Conservation (phyloP, 1,140 invertebrate genomes). For the Cotesia chilonis region DNA sequence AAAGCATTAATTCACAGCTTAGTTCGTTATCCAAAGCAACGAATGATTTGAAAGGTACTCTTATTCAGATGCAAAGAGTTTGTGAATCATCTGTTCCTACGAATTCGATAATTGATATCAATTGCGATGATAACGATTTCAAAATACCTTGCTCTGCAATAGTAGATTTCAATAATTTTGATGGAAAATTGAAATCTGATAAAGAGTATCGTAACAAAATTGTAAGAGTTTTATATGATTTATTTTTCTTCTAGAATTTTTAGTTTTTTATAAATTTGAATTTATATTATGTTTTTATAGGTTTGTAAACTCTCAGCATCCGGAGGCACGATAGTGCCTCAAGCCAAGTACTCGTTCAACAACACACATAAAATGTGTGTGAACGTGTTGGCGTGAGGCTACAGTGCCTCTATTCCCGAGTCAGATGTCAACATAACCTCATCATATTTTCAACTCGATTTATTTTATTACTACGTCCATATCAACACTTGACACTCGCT, state of each 20-base stretch:
- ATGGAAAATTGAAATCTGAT: neutral
- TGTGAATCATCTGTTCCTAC: neutral
- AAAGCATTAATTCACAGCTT: neutral
- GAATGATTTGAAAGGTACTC: neutral
- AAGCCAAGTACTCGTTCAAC: too few relatives aligned
- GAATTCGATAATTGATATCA: neutral
- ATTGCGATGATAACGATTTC: neutral
- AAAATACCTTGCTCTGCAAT: neutral
- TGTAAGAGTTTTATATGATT: neutral
- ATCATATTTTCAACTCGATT: too few relatives aligned
- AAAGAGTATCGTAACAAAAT: neutral
- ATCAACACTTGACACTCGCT: too few relatives aligned
- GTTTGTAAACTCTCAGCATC: neutral
- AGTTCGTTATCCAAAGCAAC: neutral
- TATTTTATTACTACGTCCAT: too few relatives aligned
- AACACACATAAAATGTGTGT: too few relatives aligned
- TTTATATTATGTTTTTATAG: neutral
- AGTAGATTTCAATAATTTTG: neutral
- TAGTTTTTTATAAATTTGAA: neutral
- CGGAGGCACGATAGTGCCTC: too few relatives aligned
- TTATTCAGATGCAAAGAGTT: neutral
- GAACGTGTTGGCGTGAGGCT: too few relatives aligned
- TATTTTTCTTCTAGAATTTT: neutral
- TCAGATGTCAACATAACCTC: too few relatives aligned
- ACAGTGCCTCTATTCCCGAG: too few relatives aligned